Base-by-base conservation (phyloP, 2,797 vertebrate species). In the Cuculus canorus region DNA sequence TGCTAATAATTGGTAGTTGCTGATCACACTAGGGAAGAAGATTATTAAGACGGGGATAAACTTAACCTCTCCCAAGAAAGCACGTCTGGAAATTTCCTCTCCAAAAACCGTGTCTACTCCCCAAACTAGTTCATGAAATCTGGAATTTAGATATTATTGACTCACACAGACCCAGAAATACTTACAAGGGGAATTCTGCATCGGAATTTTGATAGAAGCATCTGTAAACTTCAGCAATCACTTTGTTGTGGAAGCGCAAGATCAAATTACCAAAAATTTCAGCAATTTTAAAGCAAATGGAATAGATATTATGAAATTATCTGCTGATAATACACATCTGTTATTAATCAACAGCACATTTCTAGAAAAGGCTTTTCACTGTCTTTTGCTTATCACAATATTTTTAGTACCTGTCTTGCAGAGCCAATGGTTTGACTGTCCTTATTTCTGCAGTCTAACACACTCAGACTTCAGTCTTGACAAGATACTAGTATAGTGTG, bases 81-180 rank as follows among this genome's bases (percentile, higher is more conserved):
- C 7, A 1, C 12, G 65, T 33, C 17, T 0, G 1, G 27, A 68
- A 61, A 45, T 5, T 24, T 70, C 14, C 18, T 50, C 6, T 7
- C 7, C 6, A 7, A 23, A 0, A n/a, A 23, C 16, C 5, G 22
- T 6, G 5, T 45, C 30, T 61, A 6, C 7, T 78, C 19, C 32
- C 6, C 18, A 75, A 33, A 43, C 4, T 30, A 21, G 27, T 53
- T 66, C 60, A 4, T 53, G 27, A 90, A 88, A 47, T 11, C 8
- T 60, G n/a, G 48, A 37, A 2, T 75, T 78, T 60, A 14, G 13
- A 48, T 69, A 61, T 4, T 7, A n/a, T 17, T 9, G 11, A n/a
- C 13, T 85, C 39, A 43, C 5, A 47, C 1, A 30, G 39, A 50
- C 14, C 57, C 35, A 32, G 37, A 83, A 47, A 64, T 28, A 28